These are phyloP conservation scores for Protonibea diacanthus DNA, from an alignment of 2,797 vertebrate species.

Conservation along the genomic window DNA sequence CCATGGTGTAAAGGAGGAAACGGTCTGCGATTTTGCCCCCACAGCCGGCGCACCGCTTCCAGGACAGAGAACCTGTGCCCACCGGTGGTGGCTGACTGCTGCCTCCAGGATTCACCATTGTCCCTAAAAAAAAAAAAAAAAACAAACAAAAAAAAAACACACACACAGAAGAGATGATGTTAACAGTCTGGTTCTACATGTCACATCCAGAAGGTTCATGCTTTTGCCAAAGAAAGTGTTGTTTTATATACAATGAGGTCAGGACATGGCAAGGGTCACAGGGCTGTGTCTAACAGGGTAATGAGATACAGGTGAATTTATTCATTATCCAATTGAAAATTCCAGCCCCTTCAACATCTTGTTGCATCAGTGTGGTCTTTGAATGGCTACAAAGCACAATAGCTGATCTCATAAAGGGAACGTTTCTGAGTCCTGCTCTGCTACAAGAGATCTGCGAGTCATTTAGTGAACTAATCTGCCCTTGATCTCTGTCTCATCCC, in stretches of 20 bases:
- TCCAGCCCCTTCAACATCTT: constrained; percentile 12
- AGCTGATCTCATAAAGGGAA: constrained; percentile 48
- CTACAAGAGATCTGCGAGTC: constrained; percentile 76
- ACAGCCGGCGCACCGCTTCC: constrained; percentile 98
- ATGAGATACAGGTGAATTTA: constrained; percentile 11
- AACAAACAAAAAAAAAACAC: neutral
- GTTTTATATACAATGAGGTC: constrained; percentile 21
- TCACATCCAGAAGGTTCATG: constrained; percentile 12
- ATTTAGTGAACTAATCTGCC: constrained; percentile 91
- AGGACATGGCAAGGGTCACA: neutral
- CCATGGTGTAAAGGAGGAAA: constrained; percentile 99
- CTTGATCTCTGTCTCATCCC: constrained; percentile 91
- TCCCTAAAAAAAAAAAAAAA: constrained; percentile 73
- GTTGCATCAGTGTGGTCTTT: constrained; percentile 20
- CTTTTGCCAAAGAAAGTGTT: constrained; percentile 8
- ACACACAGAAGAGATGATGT: constrained; percentile 27
- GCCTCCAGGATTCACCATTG: constrained; percentile 98
- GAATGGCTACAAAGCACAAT: constrained; percentile 32
- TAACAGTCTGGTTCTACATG: neutral
- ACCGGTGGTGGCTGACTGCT: constrained; percentile 94
- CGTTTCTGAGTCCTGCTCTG: constrained; percentile 40
- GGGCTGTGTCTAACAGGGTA: neutral
- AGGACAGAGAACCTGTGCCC: constrained; percentile 94
- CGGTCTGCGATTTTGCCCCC: constrained; percentile 98
- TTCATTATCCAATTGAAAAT: constrained; percentile 10